Evolutionary conservation across 2,888 invertebrate genomes (phyloP), one percentile per base, ranked within the genome.

Genomic region (Macaria notata): DNA sequence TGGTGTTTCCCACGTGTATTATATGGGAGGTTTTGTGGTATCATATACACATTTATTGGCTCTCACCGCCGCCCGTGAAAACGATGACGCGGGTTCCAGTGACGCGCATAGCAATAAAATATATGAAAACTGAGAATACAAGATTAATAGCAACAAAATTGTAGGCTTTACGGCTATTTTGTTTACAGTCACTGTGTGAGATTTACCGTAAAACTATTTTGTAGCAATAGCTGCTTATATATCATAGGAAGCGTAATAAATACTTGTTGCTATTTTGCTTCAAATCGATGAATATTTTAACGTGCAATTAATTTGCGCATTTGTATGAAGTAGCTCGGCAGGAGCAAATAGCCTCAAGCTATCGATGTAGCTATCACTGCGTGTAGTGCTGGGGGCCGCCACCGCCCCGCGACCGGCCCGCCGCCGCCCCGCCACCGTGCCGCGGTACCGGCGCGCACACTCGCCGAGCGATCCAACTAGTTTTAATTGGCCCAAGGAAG

Each of bases 401-500:
- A 38, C 6, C 41, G 53, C 48, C 55, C 38, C 50, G 60, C 41
- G 61, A 52, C 5, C 46, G 48, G 29, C 36, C 47, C 51, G 61
- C 42, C 53, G 31, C 50, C 19, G 62, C 43, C 61, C 56, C 30
- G 49, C 29, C 8, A 9, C 6, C 41, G 55, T 53, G 59, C 61
- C 69, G 41, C 41, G 9, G 41, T n/a, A 9, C 9, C 41, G n/a
- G 41, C 41, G 8, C 41, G n/a, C 41, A 41, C 4, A 9, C 9
- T 41, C 9, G 9, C 41, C 41, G 9, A 69, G 65, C 61, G 61
- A 61, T 66, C 63, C 63, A 71, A 78, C 79, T 78, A 62, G 77
- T 76, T 83, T 82, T 83, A 85, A 85, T 83, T 85, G 81, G 81
- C 78, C 78, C 77, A 76, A 84, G 87, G 87, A 86, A 87, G 81